Conservation (phyloP, 2,797 vertebrate genomes). For the Phoebastria nigripes region DNA sequence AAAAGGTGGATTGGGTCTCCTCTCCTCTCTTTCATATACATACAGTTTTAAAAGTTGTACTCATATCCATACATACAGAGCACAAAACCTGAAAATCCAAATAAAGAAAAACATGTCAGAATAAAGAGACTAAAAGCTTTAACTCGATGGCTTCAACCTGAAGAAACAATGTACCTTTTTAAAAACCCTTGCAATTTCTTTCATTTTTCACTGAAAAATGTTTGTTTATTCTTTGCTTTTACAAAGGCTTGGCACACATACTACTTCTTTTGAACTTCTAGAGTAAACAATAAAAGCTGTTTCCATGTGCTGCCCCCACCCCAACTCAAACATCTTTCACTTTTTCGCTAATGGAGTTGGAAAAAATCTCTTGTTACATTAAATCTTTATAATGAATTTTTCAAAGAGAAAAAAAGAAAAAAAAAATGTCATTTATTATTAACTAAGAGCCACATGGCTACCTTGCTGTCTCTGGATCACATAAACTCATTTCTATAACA, state of each 20-base stretch:
- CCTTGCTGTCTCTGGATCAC: background rate
- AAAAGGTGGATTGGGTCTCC: background rate
- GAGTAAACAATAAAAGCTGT: constrained; percentile 36
- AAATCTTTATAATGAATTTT: constrained; percentile 5
- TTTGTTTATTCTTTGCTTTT: constrained; percentile 41
- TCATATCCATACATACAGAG: background rate
- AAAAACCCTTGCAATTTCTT: background rate
- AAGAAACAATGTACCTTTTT: background rate
- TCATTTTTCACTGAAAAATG: constrained; percentile 14
- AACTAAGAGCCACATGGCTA: background rate
- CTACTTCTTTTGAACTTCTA: constrained; percentile 50
- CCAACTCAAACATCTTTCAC: background rate
- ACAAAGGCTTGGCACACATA: constrained; percentile 27
- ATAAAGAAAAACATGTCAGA: constrained; percentile 3
- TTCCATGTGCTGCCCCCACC: background rate
- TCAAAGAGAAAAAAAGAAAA: background rate
- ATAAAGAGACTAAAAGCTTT: constrained; percentile 39
- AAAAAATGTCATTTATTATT: background rate
- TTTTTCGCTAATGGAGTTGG: background rate
- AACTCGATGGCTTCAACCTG: background rate
- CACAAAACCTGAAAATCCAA: constrained; percentile 27
- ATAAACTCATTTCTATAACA: background rate
- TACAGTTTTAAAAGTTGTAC: background rate
- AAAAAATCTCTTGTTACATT: background rate
- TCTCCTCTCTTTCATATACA: background rate